Evolutionary conservation across 2,888 invertebrate species (phyloP), one percentile per base, ranked within the genome.

Genomic region (Hydropsyche betteni): DNA sequence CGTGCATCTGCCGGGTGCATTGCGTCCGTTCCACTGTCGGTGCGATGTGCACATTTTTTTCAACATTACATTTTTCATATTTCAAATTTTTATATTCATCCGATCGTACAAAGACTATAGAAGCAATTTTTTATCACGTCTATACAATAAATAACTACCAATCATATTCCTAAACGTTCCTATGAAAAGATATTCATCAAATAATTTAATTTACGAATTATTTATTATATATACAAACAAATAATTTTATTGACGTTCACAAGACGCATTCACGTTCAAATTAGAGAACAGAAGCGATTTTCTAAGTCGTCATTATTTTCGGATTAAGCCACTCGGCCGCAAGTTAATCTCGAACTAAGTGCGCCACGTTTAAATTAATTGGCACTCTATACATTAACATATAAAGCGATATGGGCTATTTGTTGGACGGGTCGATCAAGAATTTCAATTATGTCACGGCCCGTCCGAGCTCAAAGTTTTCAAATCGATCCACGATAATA

Each of bases 281-380:
- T 24, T 36, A 64, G 34, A 36, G 34, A 36, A 64, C 36, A n/a
- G 34, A 34, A 36, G 36, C 36, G 36, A 64, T 64, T 64, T 64
- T 64, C 64, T 36, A 33, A 64, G 64, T 64, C 24, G 64, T 64
- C 64, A 64, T 64, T 64, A 64, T 64, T 64, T 64, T 64, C 64
- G 64, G 64, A 64, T 64, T 64, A 64, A 64, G 36, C 64, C 64
- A 64, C 64, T 64, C 34, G 64, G 36, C 64, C 64, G 64, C 36
- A 64, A 36, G 12, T 64, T 64, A 64, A 64, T 64, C 64, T 64
- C 12, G 34, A 33, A 12, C n/a, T 24, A 64, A 64, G n/a, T 36
- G 64, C 34, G 64, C 12, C 36, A 36, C 64, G 34, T 64, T 64
- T 12, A 64, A 64, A 64, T 64, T 64, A 64, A 64, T 64, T 64